Conservation (phyloP, 2,113 vertebrate genomes). For the Tiliqua scincoides region DNA sequence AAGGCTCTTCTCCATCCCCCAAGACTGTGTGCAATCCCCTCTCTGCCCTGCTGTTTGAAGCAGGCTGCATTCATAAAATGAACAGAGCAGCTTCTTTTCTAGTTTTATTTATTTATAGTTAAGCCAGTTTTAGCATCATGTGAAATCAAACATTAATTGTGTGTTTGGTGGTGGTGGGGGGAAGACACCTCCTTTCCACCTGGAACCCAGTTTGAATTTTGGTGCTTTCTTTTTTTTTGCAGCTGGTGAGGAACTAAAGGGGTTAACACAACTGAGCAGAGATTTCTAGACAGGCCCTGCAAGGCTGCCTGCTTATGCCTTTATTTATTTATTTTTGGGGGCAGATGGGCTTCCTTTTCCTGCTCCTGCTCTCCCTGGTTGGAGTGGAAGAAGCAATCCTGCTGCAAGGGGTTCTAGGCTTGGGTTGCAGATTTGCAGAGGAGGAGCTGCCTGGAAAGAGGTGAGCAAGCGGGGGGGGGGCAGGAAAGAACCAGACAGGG, state of each 20-base stretch:
- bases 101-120: too few relatives aligned
- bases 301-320: neutral
- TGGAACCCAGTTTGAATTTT: neutral
- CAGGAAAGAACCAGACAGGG: neutral
- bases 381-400: too few relatives aligned
- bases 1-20: too few relatives aligned
- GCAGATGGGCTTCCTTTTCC: neutral
- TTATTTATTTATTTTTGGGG: neutral
- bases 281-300: neutral
- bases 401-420: neutral
- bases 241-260: neutral
- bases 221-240: neutral
- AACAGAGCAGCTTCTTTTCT: too few relatives aligned
- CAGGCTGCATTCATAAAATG: too few relatives aligned
- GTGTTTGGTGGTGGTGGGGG: too few relatives aligned
- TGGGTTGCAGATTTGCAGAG: neutral
- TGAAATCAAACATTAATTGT: too few relatives aligned
- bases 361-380: neutral
- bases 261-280: neutral
- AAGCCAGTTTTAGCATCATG: too few relatives aligned
- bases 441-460: neutral
- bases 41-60: too few relatives aligned
- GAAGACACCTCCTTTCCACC: too few relatives aligned
- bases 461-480: too few relatives aligned
- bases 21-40: too few relatives aligned